Percentiles rank a stretch among this genome's conserved stretches.
phyloP scores from a whole-genome alignment of 2,888 invertebrate species.

The Mimas tiliae region DNA sequence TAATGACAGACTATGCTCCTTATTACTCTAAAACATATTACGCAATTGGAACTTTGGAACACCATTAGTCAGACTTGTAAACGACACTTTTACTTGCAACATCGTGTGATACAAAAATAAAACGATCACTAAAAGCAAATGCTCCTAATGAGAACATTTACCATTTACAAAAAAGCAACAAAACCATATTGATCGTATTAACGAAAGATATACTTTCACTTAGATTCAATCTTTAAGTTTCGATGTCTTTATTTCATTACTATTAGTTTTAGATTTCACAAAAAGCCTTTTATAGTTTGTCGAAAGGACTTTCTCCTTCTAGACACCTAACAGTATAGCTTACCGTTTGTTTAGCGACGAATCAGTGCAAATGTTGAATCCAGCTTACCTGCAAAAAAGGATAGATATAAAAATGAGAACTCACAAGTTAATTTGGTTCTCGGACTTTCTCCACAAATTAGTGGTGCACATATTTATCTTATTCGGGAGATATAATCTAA shows the following conservation, averaged over 20 bases:
- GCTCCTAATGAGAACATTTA: conserved; percentile 12
- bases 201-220: conserved; percentile 13
- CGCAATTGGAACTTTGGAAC: too few relatives aligned
- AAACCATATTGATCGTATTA: conserved; percentile 20
- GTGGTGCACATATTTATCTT: neutral
- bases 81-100: neutral
- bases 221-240: conserved; percentile 13
- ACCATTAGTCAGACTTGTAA: neutral
- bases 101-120: neutral
- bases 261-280: conserved; percentile 11
- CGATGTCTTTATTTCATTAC: conserved; percentile 2
- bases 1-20: too few relatives aligned
- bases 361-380: neutral
- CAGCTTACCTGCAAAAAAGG: conserved; percentile 14
- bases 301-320: conserved; percentile 16
- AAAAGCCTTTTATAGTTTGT: conserved; percentile 17
- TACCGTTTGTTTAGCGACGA: neutral
- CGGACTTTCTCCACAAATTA: neutral
- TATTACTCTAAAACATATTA: too few relatives aligned
- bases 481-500: neutral
- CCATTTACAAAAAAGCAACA: conserved; percentile 9
- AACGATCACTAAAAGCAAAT: neutral
- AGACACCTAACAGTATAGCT: neutral
- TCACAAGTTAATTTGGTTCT: neutral
- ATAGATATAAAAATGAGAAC: neutral